A percentile compares a stretch with the other conserved stretches of the same genome.
Conservation (phyloP, 1,140 invertebrate genomes). For the Stegodyphus dumicola region DNA sequence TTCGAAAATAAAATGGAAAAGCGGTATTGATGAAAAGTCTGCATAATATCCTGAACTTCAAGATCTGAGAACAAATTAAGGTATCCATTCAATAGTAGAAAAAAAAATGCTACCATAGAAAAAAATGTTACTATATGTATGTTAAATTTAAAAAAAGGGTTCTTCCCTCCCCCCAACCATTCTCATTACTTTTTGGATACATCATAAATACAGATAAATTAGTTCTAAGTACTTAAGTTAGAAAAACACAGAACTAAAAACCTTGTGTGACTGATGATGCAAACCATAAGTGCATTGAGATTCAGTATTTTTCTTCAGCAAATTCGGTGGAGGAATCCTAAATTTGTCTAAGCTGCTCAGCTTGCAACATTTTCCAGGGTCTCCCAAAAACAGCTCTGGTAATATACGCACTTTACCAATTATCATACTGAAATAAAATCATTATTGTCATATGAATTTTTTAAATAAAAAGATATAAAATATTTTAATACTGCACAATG, state of each 20-base stretch:
- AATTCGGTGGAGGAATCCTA: constrained; percentile 32
- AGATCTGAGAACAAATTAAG: too few relatives aligned
- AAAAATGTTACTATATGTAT: too few relatives aligned
- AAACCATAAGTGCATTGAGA: constrained; percentile 1
- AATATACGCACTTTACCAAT: constrained; percentile 76
- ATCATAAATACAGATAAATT: neutral
- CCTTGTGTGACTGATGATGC: constrained; percentile 26
- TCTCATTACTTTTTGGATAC: too few relatives aligned
- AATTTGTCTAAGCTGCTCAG: constrained; percentile 67
- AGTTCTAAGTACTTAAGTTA: neutral
- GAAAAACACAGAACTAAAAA: neutral
- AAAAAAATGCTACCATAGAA: too few relatives aligned
- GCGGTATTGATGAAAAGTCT: too few relatives aligned
- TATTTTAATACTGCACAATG: too few relatives aligned
- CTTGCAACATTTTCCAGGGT: constrained; percentile 71
- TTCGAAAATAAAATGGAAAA: too few relatives aligned
- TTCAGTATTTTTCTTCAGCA: neutral
- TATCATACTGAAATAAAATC: constrained; percentile 65
- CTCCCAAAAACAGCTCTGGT: constrained; percentile 73
- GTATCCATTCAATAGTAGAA: too few relatives aligned
- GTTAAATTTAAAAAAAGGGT: too few relatives aligned
- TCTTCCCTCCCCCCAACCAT: too few relatives aligned
- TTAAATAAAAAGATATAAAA: too few relatives aligned
- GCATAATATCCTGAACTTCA: too few relatives aligned
- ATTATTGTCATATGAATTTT: neutral